phyloP scores from a whole-genome alignment of 2,888 invertebrate species.

The Drosophila kanekoi region DNA sequence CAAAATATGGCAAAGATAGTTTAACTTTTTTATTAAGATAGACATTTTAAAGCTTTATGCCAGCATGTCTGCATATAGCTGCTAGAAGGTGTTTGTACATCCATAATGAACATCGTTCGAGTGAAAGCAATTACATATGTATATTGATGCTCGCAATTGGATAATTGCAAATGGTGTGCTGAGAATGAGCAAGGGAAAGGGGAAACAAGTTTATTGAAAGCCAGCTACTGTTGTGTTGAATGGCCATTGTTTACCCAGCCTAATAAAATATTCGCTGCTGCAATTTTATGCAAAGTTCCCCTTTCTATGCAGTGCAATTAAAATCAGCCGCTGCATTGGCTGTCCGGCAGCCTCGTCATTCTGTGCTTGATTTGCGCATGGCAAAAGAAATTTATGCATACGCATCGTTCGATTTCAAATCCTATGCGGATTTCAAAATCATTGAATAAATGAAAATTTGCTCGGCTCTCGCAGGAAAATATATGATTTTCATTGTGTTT shows the following conservation, averaged over 20 bases:
- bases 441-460: slow-evolving; percentile 37
- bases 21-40: not conserved
- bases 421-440: slow-evolving; percentile 35
- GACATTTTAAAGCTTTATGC: not conserved
- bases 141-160: slow-evolving; percentile 93
- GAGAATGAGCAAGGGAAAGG: not conserved
- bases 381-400: slow-evolving; percentile 48
- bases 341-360: slow-evolving; percentile 8
- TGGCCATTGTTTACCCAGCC: slow-evolving; percentile 11
- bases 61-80: not conserved
- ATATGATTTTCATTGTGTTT: slow-evolving; percentile 14
- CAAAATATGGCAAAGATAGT: no score
- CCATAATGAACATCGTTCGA: slow-evolving; percentile 84
- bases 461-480: slow-evolving; percentile 2
- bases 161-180: slow-evolving; percentile 10
- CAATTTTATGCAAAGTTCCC: slow-evolving; percentile 32
- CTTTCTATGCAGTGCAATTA: slow-evolving; percentile 51
- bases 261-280: slow-evolving; percentile 22
- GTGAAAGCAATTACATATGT: slow-evolving; percentile 85
- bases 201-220: not conserved
- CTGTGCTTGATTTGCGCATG: slow-evolving; percentile 55
- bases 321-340: slow-evolving; percentile 33
- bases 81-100: not conserved
- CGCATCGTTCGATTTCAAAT: slow-evolving; percentile 45
- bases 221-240: slow-evolving; percentile 1